phyloP scores from a whole-genome alignment of 2,113 vertebrate species.

The Oreamnos americanus region DNA sequence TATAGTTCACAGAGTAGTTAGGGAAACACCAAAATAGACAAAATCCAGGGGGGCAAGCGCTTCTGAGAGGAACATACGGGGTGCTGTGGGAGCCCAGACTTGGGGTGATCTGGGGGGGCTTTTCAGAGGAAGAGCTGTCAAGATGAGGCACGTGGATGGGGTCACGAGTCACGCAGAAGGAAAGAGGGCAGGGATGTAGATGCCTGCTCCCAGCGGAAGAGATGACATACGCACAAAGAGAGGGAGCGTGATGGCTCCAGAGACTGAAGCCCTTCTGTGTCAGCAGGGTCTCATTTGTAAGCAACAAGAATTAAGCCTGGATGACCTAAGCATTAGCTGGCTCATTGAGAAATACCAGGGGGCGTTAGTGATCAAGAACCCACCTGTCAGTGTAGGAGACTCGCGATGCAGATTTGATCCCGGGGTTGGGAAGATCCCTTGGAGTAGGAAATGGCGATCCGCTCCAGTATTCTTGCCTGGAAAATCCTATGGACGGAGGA shows the following conservation, averaged over 20 bases:
- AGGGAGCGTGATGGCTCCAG: background rate
- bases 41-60: background rate
- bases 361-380: background rate
- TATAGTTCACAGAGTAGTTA: background rate
- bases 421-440: background rate
- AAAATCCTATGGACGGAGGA: background rate
- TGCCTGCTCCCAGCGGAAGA: background rate
- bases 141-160: background rate
- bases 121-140: background rate
- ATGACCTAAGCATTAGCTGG: background rate
- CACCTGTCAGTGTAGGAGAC: background rate
- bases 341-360: background rate
- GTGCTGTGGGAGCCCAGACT: background rate
- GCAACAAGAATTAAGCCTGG: background rate
- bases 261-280: background rate
- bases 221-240: background rate
- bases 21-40: background rate
- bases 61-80: background rate
- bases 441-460: background rate
- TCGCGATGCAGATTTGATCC: background rate
- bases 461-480: background rate
- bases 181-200: background rate
- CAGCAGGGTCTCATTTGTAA: background rate
- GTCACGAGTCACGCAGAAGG: rapidly evolving
- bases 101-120: background rate